Evolutionary conservation across 2,113 vertebrate genomes (phyloP), one percentile per base, ranked within the genome.

Genomic region (Pachyramphus minor): DNA sequence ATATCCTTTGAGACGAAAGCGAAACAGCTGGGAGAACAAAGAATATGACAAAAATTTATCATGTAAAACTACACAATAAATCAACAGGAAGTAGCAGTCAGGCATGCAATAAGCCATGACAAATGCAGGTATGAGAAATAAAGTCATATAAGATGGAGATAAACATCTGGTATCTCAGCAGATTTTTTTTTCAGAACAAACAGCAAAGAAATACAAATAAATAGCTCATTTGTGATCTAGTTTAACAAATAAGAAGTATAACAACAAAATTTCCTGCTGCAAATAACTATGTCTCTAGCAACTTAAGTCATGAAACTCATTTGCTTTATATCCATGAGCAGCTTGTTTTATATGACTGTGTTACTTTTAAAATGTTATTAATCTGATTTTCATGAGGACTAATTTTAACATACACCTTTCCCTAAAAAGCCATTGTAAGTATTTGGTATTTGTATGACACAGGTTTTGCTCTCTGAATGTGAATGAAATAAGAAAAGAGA

Each of bases 71-170:
- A 37, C 52, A 63, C 20, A 78, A 71, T 55, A 88, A 83, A 92
- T 76, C 77, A 86, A 75, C 41, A 94, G 18, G 31, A 89, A 89
- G 62, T 20, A 87, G 50, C 15, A 94, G 50, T 53, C 50, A 91
- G 63, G 42, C 25, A 15, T 28, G 20, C 31, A 81, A 50, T 35
- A 87, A 89, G 24, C 73, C 73, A 59, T 67, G 35, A 67, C 47
- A 93, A 93, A 87, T 16, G 30, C 87, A 82, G 81, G 77, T 75
- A 72, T n/a, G 47, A 93, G 60, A 93, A 94, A 87, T 56, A 84
- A 74, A 96, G 73, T 81, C 47, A 55, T 62, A 56, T 2, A 14
- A 64, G 72, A 87, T 55, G 14, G 59, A 89, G 41, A 42, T 2
- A 91, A 44, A 78, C 84, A 95, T 35, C 79, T 86, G 86, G 63